Conservation (phyloP, 2,113 vertebrate species). For the Oenanthe melanoleuca region DNA sequence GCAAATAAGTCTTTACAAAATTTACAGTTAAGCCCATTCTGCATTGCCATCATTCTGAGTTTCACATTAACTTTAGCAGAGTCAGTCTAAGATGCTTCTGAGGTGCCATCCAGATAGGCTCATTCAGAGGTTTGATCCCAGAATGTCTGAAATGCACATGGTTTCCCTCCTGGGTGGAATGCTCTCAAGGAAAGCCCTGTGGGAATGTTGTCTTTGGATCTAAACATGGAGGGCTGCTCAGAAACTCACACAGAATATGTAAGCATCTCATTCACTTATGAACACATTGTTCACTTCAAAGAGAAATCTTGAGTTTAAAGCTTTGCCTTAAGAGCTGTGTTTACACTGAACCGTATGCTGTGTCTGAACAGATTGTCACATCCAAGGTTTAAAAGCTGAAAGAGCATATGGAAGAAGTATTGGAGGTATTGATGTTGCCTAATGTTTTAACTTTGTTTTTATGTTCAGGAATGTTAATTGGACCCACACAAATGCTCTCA, state of each 20-base stretch:
- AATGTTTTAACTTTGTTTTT: slow-evolving; percentile 26
- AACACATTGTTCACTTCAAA: slow-evolving; percentile 30
- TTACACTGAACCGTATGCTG: neutral
- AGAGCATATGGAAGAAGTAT: slow-evolving; percentile 13
- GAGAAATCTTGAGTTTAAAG: neutral
- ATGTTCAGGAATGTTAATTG: slow-evolving; percentile 50
- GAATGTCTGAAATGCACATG: neutral
- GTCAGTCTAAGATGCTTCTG: neutral
- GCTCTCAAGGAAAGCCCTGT: neutral
- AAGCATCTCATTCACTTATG: neutral
- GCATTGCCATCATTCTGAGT: accelerated
- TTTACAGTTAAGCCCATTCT: accelerated
- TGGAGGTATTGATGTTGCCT: slow-evolving; percentile 1
- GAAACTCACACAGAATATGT: neutral
- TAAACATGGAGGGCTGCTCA: neutral
- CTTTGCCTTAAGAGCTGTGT: neutral
- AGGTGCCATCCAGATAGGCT: neutral
- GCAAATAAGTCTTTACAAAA: neutral
- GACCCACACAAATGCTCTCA: neutral
- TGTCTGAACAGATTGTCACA: neutral
- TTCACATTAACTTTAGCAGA: neutral
- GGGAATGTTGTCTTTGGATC: neutral
- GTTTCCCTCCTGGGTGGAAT: neutral
- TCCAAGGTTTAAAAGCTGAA: slow-evolving; percentile 11
- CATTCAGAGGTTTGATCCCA: neutral